Evolutionary conservation across 2,113 vertebrate species (phyloP).

Genomic region (Eubucco bourcierii): DNA sequence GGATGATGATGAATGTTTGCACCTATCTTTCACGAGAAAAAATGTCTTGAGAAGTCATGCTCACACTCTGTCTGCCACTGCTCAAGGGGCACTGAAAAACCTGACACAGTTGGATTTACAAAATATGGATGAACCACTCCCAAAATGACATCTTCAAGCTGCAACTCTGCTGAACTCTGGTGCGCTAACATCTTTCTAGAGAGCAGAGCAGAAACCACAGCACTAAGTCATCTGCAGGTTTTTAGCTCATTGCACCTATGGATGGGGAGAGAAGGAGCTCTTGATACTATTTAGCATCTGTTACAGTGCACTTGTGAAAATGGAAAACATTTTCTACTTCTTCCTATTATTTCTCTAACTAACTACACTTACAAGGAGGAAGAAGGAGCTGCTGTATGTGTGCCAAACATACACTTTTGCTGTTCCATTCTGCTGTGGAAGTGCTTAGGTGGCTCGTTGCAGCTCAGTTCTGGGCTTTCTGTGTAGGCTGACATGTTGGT

Average conservation of each 20-base stretch:
- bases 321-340: background rate
- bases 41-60: background rate
- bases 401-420: background rate
- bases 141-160: background rate
- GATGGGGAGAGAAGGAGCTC: background rate
- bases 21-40: background rate
- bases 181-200: background rate
- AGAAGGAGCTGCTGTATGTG: background rate
- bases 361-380: background rate
- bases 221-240: rapidly evolving
- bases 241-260: rapidly evolving
- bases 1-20: background rate
- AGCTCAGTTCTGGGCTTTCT: background rate
- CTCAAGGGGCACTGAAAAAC: background rate
- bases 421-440: rapidly evolving
- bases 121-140: background rate
- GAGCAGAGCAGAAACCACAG: background rate
- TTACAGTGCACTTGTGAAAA: background rate
- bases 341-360: background rate
- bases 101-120: background rate
- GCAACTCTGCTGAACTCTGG: background rate
- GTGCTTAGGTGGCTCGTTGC: background rate
- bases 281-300: background rate
- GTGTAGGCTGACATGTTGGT: background rate
- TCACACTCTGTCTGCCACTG: background rate